These are phyloP conservation scores for Isichthys henryi DNA, from an alignment of 2,113 vertebrate species.

Conservation along the genomic window DNA sequence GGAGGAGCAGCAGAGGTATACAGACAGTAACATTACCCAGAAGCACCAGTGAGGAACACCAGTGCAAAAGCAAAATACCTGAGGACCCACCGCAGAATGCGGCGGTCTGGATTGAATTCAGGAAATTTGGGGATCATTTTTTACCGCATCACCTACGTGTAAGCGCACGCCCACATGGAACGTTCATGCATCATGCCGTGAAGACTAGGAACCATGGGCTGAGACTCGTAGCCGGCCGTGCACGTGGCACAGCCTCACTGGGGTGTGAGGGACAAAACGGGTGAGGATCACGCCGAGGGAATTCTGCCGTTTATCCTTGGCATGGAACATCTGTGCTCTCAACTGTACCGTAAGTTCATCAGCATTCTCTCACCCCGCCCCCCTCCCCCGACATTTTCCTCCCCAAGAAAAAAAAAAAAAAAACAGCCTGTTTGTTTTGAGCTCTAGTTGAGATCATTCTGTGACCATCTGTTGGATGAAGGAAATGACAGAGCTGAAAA, in stretches of 20 bases:
- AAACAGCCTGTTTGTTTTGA: neutral
- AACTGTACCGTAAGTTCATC: conserved; percentile 42
- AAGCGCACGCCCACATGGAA: neutral
- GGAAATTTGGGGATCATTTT: neutral
- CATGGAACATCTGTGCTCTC: conserved; percentile 34
- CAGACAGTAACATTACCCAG: neutral
- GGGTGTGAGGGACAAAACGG: neutral
- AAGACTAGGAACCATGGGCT: neutral
- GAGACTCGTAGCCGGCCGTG: neutral
- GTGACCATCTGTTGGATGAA: conserved; percentile 50
- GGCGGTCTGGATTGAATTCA: neutral
- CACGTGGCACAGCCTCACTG: neutral
- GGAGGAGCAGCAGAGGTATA: neutral
- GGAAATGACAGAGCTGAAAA: neutral
- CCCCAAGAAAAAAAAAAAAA: neutral
- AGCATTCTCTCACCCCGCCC: conserved; percentile 24
- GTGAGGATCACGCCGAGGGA: neutral
- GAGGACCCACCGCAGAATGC: neutral
- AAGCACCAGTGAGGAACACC: neutral
- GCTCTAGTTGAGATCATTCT: conserved; percentile 22
- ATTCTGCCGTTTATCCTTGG: neutral
- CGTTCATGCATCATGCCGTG: neutral
- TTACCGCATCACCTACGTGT: neutral
- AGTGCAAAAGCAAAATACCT: neutral
- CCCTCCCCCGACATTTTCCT: neutral